A percentile compares a stretch with the other conserved stretches of the same genome.
Evolutionary conservation across 2,113 vertebrate species (phyloP).

Genomic region (Edolisoma coerulescens): DNA sequence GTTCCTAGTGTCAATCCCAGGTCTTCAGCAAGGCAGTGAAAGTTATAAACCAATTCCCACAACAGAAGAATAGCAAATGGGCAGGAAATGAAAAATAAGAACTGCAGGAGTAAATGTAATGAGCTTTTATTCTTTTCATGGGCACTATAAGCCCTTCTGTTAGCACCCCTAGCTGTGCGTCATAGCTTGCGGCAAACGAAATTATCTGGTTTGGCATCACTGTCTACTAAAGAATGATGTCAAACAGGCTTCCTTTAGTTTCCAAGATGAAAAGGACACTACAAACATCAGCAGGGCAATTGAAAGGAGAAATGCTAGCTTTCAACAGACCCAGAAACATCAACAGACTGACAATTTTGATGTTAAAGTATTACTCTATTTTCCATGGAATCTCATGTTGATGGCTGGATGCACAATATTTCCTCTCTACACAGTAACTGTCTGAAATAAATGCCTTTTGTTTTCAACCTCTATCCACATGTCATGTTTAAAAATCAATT

Average conservation of each 20-base stretch:
- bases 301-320: background rate
- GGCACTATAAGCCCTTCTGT: background rate
- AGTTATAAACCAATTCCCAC: background rate
- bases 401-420: background rate
- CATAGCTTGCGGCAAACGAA: background rate
- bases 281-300: background rate
- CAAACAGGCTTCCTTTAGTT: background rate
- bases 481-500: background rate
- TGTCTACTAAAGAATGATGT: background rate
- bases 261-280: background rate
- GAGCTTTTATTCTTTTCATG: background rate
- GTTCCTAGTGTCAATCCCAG: background rate
- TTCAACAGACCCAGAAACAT: background rate
- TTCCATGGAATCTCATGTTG: background rate
- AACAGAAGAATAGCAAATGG: background rate
- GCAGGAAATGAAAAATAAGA: background rate
- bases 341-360: background rate
- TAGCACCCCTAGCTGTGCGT: background rate
- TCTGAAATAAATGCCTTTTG: background rate
- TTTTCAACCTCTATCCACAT: background rate
- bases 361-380: background rate
- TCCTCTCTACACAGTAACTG: background rate
- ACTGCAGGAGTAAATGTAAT: background rate
- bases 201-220: background rate
- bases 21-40: background rate